phyloP scores from a whole-genome alignment of 2,888 invertebrate species.

The Andrena haemorrhoa region DNA sequence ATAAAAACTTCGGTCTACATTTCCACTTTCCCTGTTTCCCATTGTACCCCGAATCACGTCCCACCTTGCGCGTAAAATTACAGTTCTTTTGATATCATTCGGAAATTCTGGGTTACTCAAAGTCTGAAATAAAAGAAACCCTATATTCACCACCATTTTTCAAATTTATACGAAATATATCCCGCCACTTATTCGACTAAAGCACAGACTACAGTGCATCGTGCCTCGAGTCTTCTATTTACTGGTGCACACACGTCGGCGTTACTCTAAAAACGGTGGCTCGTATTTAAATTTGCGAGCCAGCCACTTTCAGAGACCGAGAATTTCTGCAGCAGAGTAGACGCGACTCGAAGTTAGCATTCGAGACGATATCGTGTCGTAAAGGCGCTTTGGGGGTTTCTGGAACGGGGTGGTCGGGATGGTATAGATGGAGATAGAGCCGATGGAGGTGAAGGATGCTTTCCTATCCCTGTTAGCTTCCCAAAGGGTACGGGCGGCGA shows the following conservation, averaged over 20 bases:
- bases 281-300: slow-evolving; percentile 8
- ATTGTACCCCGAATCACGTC: too few species aligned
- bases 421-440: slow-evolving; percentile 31
- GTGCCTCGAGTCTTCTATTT: too few species aligned
- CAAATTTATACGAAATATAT: too few species aligned
- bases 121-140: too few species aligned
- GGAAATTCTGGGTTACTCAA: too few species aligned
- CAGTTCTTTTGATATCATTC: too few species aligned
- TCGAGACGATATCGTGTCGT: neutral
- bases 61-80: too few species aligned
- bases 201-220: too few species aligned
- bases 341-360: slow-evolving; percentile 4
- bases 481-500: slow-evolving; percentile 71
- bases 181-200: too few species aligned
- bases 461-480: slow-evolving; percentile 49
- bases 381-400: slow-evolving; percentile 51
- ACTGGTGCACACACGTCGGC: neutral
- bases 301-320: slow-evolving; percentile 28
- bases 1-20: too few species aligned
- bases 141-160: too few species aligned
- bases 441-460: slow-evolving; percentile 47
- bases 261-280: neutral
- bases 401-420: slow-evolving; percentile 30
- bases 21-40: too few species aligned
- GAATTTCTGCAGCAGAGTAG: slow-evolving; percentile 59